Conservation (phyloP, 1,140 invertebrate species). For the Bombus soroeensis region DNA sequence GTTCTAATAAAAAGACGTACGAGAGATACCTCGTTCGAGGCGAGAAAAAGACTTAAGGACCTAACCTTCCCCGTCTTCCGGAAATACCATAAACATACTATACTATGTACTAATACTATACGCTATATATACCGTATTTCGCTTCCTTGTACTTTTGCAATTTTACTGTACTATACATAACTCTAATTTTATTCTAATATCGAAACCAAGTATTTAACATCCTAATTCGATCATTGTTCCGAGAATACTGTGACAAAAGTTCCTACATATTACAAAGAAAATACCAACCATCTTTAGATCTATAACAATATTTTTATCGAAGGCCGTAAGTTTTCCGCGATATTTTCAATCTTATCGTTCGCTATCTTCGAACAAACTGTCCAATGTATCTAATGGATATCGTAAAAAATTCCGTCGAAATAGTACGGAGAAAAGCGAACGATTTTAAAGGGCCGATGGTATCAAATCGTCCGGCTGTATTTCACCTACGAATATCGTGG, state of each 20-base stretch:
- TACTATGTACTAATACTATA: no score
- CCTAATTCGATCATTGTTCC: no score
- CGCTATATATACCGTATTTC: not conserved
- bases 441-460: not conserved
- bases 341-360: not conserved
- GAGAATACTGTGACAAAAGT: not conserved
- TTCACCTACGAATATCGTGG: constrained; percentile 29
- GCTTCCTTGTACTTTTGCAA: not conserved
- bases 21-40: not conserved
- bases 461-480: not conserved
- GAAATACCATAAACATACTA: no score
- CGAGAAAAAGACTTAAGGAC: not conserved
- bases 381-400: not conserved
- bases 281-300: not conserved
- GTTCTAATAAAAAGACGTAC: not conserved
- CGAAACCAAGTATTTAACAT: no score
- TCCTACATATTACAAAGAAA: not conserved
- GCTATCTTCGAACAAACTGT: not conserved
- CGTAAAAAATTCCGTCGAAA: not conserved
- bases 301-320: not conserved
- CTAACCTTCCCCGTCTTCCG: no score
- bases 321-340: not conserved
- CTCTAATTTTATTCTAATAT: no score
- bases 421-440: not conserved
- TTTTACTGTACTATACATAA: no score